Conservation (phyloP, 2,113 vertebrate species). For the Seriola aureovittata region DNA sequence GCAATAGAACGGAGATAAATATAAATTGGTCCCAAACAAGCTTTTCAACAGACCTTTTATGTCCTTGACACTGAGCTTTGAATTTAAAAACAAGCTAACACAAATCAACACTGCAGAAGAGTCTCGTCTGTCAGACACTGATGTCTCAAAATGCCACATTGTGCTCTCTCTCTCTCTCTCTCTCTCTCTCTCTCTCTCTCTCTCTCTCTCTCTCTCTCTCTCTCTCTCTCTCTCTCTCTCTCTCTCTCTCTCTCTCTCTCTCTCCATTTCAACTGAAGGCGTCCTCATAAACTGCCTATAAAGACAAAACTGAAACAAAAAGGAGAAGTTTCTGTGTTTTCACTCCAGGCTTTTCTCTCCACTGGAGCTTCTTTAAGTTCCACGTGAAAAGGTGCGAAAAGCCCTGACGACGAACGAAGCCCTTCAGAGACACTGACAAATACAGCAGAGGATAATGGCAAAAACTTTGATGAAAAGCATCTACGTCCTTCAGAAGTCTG, state of each 20-base stretch:
- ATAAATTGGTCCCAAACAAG: not conserved
- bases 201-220: no score
- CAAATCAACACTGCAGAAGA: no score
- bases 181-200: no score
- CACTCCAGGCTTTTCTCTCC: slow-evolving; percentile 7
- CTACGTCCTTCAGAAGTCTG: slow-evolving; percentile 5
- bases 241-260: no score
- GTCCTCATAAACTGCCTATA: not conserved
- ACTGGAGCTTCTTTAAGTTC: slow-evolving; percentile 9
- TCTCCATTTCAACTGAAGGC: no score
- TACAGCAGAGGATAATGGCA: slow-evolving; percentile 3
- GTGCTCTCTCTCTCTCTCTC: no score
- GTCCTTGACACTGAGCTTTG: no score
- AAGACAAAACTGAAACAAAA: slow-evolving; percentile 1
- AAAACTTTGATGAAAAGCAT: not conserved
- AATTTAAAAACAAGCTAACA: no score
- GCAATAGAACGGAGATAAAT: not conserved
- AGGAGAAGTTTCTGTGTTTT: not conserved
- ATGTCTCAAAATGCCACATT: no score
- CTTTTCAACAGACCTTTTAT: not conserved
- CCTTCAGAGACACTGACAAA: not conserved
- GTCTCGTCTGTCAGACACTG: no score
- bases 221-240: no score
- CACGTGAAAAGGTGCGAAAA: not conserved
- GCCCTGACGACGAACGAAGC: not conserved